phyloP scores from a whole-genome alignment of 2,888 invertebrate genomes.

The Archips crataeganus region DNA sequence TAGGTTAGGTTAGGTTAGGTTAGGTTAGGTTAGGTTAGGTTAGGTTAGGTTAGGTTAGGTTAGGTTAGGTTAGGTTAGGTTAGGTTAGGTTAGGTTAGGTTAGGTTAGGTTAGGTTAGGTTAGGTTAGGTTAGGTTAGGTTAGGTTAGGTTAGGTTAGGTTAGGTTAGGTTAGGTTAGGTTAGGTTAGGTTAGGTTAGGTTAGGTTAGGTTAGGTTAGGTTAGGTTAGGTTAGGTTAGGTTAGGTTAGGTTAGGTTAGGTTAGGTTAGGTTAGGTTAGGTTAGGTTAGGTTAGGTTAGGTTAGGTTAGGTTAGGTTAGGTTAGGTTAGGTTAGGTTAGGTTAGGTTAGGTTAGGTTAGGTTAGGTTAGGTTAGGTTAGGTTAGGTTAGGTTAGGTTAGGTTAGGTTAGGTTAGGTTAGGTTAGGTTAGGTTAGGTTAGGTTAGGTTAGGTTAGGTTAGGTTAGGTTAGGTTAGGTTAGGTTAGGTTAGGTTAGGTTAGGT shows the following conservation, averaged over 20 bases:
- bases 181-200: conserved; percentile 34
- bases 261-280: conserved; percentile 40
- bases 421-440: conserved; percentile 43
- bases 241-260: conserved; percentile 43
- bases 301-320: conserved; percentile 42
- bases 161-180: conserved; percentile 40
- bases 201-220: conserved; percentile 40
- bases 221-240: conserved; percentile 41
- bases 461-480: conserved; percentile 43
- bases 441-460: conserved; percentile 43
- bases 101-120: conserved; percentile 44
- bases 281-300: conserved; percentile 42
- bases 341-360: conserved; percentile 41
- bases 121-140: conserved; percentile 33
- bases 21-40: conserved; percentile 48
- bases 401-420: conserved; percentile 43
- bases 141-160: conserved; percentile 33
- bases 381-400: conserved; percentile 43
- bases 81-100: conserved; percentile 46
- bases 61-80: conserved; percentile 48
- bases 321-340: conserved; percentile 42
- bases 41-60: conserved; percentile 48
- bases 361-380: conserved; percentile 40
- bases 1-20: conserved; percentile 49
- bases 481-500: conserved; percentile 43